Conservation (phyloP, 2,888 invertebrate genomes). For the Drosophila maculinotata region DNA sequence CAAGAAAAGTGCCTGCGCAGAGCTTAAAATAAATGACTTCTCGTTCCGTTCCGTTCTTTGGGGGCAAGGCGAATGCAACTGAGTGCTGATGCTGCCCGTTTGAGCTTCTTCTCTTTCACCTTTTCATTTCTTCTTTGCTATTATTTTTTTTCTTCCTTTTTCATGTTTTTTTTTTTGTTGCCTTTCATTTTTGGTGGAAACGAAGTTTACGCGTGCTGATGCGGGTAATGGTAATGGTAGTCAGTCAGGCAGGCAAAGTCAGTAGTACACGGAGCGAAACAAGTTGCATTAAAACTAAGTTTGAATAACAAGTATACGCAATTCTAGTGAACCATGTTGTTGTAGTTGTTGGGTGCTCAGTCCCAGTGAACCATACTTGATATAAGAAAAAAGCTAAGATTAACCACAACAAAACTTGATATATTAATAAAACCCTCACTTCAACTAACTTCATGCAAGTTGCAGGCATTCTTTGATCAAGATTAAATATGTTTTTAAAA, state of each 20-base stretch:
- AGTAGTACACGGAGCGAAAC: constrained; percentile 10
- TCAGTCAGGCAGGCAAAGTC: constrained; percentile 54
- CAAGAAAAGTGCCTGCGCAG: constrained; percentile 61
- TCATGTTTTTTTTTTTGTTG: not conserved
- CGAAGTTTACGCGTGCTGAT: constrained; percentile 76
- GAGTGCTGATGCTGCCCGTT: constrained; percentile 19
- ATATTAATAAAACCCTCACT: too few relatives aligned
- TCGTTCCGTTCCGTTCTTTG: constrained; percentile 68
- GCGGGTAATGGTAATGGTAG: constrained; percentile 72
- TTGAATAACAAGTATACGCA: too few relatives aligned
- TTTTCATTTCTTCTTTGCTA: constrained; percentile 18
- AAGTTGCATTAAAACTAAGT: too few relatives aligned
- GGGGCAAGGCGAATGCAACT: constrained; percentile 14
- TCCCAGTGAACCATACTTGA: too few relatives aligned
- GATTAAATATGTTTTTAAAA: too few relatives aligned
- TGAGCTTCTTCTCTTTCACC: constrained; percentile 9
- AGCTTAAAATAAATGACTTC: constrained; percentile 78
- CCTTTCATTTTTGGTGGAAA: constrained; percentile 50
- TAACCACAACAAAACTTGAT: too few relatives aligned
- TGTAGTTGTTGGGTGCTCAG: too few relatives aligned
- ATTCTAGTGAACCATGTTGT: too few relatives aligned
- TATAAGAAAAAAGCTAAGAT: too few relatives aligned
- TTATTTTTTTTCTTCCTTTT: constrained; percentile 13
- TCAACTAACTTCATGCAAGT: too few relatives aligned
- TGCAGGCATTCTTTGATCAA: too few relatives aligned